Conservation (phyloP, 30 jellyfish, hydroid and myxozoan genomes). For the Turritopsis rubra region DNA sequence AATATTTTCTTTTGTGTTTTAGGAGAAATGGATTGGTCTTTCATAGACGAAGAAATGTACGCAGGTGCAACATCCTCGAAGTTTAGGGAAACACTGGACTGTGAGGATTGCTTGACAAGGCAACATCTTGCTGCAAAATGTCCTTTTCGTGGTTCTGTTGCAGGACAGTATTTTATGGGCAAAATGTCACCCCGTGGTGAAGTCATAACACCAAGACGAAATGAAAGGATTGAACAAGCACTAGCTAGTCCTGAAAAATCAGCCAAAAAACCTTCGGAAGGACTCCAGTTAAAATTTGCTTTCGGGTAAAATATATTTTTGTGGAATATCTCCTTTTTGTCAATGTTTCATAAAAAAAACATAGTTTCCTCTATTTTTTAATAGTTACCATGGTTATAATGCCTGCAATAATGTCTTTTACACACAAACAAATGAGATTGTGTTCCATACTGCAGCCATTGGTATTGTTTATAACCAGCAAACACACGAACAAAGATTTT, state of each 20-base stretch:
- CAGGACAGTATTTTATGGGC: constrained; percentile 7
- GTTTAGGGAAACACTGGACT: constrained; percentile 40
- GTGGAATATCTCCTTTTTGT: background rate
- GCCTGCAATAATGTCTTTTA: constrained; percentile 92
- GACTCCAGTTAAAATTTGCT: constrained; percentile 82
- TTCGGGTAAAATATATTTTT: constrained; percentile 58
- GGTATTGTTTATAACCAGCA: constrained; percentile 86
- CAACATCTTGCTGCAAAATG: constrained; percentile 68
- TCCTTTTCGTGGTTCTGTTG: constrained; percentile 52
- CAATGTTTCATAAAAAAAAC: background rate
- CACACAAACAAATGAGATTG: constrained; percentile 95
- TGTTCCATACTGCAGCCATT: constrained; percentile 90
- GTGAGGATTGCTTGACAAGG: constrained; percentile 64
- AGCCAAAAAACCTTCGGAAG: constrained; percentile 71
- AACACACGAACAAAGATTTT: constrained; percentile 93
- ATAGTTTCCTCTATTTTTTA: background rate
- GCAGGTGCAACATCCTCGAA: constrained; percentile 69
- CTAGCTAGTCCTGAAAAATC: constrained; percentile 83
- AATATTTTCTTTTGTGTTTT: no score
- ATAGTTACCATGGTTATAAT: constrained; percentile 91
- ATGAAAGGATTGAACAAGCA: constrained; percentile 78
- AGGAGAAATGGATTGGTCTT: constrained; percentile 61
- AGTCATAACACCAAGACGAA: constrained; percentile 33
- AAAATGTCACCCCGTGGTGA: constrained; percentile 22
- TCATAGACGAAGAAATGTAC: constrained; percentile 63